Evolutionary conservation across 2,113 vertebrate genomes (phyloP).

Genomic region (Castor canadensis): DNA sequence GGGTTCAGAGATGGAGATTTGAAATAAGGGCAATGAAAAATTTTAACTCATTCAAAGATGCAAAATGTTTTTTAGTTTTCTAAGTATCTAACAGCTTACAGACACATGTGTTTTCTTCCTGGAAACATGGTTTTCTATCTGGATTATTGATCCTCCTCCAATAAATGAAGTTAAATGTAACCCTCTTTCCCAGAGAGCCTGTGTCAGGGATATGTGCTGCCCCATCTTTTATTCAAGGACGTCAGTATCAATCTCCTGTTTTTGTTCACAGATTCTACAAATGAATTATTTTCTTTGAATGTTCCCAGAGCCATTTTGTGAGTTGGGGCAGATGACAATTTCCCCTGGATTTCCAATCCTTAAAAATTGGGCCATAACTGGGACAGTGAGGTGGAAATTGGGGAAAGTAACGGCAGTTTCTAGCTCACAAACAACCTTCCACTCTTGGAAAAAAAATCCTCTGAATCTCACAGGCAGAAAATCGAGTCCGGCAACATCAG

Average conservation of each 20-base stretch:
- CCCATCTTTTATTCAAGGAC: constrained; percentile 60
- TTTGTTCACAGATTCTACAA: constrained; percentile 46
- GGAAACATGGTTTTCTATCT: constrained; percentile 39
- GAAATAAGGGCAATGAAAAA: background rate
- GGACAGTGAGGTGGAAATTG: background rate
- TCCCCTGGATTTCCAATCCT: constrained; percentile 5
- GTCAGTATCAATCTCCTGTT: constrained; percentile 27
- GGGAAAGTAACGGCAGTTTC: background rate
- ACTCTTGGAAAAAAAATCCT: constrained; percentile 63
- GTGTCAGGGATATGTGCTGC: background rate
- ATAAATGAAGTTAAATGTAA: background rate
- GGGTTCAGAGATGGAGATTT: background rate
- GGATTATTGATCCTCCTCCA: constrained; percentile 1
- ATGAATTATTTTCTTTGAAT: constrained; percentile 58
- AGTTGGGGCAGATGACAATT: constrained; percentile 22
- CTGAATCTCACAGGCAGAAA: constrained; percentile 60
- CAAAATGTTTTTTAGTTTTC: constrained; percentile 4
- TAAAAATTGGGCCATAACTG: background rate
- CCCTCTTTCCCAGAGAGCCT: background rate
- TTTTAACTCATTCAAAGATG: background rate
- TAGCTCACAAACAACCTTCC: constrained; percentile 52
- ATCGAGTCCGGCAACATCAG: constrained; percentile 66
- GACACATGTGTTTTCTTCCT: constrained; percentile 22
- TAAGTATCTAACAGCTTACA: background rate
- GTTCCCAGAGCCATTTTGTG: constrained; percentile 51